Evolutionary conservation across 2,888 invertebrate genomes (phyloP).

Genomic region (Pachymerium ferrugineum): DNA sequence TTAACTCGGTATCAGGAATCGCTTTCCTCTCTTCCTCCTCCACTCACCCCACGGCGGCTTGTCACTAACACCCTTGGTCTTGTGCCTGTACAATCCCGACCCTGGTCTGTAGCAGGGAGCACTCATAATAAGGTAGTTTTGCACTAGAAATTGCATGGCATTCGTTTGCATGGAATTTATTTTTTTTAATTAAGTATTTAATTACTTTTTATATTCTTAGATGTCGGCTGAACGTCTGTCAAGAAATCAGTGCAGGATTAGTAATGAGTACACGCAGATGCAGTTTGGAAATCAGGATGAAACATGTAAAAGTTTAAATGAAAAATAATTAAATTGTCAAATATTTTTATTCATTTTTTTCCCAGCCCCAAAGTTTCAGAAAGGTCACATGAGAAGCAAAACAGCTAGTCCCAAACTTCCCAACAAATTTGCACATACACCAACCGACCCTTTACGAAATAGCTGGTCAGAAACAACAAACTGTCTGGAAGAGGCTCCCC

Average conservation of each 20-base stretch:
- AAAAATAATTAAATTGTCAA: no score
- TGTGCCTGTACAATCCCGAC: slow-evolving; percentile 31
- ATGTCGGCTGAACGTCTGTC: not conserved
- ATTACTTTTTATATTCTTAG: not conserved
- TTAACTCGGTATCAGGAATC: not conserved
- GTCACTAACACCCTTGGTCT: slow-evolving; percentile 1
- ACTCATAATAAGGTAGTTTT: slow-evolving; percentile 27
- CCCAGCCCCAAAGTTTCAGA: slow-evolving; percentile 1
- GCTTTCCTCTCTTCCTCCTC: not conserved
- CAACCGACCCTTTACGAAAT: slow-evolving; percentile 51
- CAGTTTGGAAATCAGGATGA: not conserved
- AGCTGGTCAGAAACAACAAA: slow-evolving; percentile 49
- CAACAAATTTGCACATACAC: slow-evolving; percentile 52
- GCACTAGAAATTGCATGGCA: not conserved
- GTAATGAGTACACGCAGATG: slow-evolving; percentile 4
- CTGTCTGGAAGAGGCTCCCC: slow-evolving; percentile 62
- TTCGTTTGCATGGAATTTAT: not conserved
- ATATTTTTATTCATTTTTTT: not conserved
- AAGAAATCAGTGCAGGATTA: not conserved
- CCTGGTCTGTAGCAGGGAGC: slow-evolving; percentile 24
- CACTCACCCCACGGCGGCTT: not conserved
- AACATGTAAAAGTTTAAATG: not conserved
- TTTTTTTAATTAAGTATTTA: not conserved
- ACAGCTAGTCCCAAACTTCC: slow-evolving; percentile 45
- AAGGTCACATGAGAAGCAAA: slow-evolving; percentile 33